phyloP scores from a whole-genome alignment of 2,888 invertebrate species.

The Melipona bicolor region DNA sequence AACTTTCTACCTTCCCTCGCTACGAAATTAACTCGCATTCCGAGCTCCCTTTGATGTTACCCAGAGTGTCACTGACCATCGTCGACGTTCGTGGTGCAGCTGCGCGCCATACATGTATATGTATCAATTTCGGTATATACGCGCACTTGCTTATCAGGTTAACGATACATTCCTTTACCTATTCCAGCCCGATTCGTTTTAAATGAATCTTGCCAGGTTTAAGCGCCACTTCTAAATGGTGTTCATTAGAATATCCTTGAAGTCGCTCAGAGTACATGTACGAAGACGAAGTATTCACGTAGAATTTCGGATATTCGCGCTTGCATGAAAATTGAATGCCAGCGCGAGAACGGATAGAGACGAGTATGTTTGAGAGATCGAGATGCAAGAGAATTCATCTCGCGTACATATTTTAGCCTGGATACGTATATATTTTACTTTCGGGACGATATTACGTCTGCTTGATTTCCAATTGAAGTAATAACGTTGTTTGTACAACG shows the following conservation, averaged over 20 bases:
- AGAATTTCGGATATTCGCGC: background rate
- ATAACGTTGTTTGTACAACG: background rate
- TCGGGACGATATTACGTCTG: background rate
- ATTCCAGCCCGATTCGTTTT: slow-evolving; percentile 17
- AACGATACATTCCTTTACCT: slow-evolving; percentile 21
- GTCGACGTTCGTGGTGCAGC: background rate
- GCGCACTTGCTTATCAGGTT: background rate
- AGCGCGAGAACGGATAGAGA: background rate
- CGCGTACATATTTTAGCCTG: background rate
- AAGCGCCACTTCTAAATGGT: background rate
- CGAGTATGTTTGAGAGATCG: background rate
- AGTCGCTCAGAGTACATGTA: background rate
- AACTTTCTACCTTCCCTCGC: slow-evolving; percentile 25
- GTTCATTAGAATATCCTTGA: background rate
- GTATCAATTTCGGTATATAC: slow-evolving; percentile 18
- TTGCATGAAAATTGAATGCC: background rate
- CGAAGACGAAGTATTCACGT: background rate
- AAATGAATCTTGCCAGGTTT: background rate
- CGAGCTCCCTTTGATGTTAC: slow-evolving; percentile 62
- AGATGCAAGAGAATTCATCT: background rate
- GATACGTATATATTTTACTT: background rate
- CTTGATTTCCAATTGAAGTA: background rate
- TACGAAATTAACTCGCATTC: slow-evolving; percentile 61
- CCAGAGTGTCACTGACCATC: slow-evolving; percentile 45
- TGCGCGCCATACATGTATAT: background rate